Evolutionary conservation across 1,140 invertebrate species (phyloP).

Genomic region (Rhyzopertha dominica): DNA sequence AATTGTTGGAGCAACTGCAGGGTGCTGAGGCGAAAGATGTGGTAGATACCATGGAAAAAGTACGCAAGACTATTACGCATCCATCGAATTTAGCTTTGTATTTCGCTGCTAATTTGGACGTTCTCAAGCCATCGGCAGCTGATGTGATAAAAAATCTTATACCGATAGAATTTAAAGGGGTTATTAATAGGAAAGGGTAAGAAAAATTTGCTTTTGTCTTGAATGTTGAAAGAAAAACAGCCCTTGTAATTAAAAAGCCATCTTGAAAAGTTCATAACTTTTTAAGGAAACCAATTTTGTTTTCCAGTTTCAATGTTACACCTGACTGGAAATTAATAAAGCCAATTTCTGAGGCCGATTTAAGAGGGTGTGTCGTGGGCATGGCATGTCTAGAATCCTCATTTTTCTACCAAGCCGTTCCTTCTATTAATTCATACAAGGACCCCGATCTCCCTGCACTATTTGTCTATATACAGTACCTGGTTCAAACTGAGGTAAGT

Average conservation of each 20-base stretch:
- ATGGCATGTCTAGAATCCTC: slow-evolving; percentile 78
- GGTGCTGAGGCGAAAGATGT: slow-evolving; percentile 52
- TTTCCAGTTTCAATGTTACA: slow-evolving; percentile 51
- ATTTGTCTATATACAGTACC: slow-evolving; percentile 76
- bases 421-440: slow-evolving; percentile 58
- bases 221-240: slow-evolving; percentile 2
- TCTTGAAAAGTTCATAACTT: no score
- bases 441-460: slow-evolving; percentile 67
- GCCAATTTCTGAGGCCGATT: slow-evolving; percentile 26
- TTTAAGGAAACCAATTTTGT: slow-evolving; percentile 1
- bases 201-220: background rate
- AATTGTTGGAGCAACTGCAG: slow-evolving; percentile 57
- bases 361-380: slow-evolving; percentile 61
- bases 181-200: slow-evolving; percentile 4
- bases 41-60: slow-evolving; percentile 55
- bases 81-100: slow-evolving; percentile 62
- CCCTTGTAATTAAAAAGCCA: background rate
- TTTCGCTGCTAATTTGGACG: slow-evolving; percentile 65
- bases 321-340: slow-evolving; percentile 50
- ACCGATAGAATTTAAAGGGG: slow-evolving; percentile 28
- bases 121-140: slow-evolving; percentile 49
- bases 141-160: slow-evolving; percentile 54
- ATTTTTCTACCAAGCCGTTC: slow-evolving; percentile 64
- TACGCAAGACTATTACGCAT: slow-evolving; percentile 56
- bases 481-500: slow-evolving; percentile 74